phyloP scores from a whole-genome alignment of 2,113 vertebrate genomes.

The Gopherus evgoodei region DNA sequence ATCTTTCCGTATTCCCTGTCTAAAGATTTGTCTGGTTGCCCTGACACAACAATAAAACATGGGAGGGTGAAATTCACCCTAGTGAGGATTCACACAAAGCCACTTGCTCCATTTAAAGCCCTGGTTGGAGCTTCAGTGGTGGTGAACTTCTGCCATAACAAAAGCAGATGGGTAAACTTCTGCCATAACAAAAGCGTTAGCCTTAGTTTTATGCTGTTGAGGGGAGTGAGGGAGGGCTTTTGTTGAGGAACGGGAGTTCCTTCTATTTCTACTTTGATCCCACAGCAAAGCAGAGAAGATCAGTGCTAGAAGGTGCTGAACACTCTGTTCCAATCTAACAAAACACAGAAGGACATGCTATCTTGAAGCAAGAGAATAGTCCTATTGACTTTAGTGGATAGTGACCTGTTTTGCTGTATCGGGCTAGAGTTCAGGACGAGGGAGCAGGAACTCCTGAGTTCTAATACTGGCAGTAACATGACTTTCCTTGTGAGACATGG shows the following conservation, averaged over 20 bases:
- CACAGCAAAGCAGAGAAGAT: background rate
- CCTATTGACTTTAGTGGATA: background rate
- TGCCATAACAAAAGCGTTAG: background rate
- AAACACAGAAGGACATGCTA: background rate
- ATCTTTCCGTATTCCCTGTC: conserved; percentile 43
- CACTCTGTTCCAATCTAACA: background rate
- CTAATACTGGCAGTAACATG: background rate
- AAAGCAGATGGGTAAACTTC: background rate
- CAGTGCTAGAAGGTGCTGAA: background rate
- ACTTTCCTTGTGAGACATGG: background rate
- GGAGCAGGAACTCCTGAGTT: background rate
- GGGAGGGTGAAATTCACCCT: background rate
- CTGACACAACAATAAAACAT: background rate
- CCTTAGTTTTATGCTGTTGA: rapidly evolving
- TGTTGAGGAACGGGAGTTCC: background rate
- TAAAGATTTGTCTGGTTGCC: conserved; percentile 36
- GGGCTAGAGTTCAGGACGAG: background rate
- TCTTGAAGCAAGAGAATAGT: background rate
- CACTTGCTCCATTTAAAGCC: background rate
- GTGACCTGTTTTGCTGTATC: background rate
- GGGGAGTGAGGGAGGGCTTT: background rate
- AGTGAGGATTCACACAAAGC: background rate
- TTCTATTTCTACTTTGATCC: background rate
- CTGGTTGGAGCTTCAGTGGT: background rate
- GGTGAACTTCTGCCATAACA: background rate